Evolutionary conservation across 2,888 invertebrate species (phyloP), one percentile per base, ranked within the genome.

Genomic region (Kuschelorhynchus macadamiae): DNA sequence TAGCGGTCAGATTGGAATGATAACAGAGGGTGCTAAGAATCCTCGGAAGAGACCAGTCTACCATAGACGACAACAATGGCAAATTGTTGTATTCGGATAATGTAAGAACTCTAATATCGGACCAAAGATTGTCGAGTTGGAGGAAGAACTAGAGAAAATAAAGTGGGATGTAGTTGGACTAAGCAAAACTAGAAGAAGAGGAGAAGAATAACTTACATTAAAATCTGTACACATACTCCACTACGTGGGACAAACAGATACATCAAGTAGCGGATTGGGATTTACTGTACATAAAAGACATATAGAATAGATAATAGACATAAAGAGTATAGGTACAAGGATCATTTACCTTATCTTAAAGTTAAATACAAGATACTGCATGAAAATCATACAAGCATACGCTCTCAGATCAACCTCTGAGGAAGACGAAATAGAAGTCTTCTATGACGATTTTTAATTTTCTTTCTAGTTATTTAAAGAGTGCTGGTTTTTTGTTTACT

Each of bases 11-110:
- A 49, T 16, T 17, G 50, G 50, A 18, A 49, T 49, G 50, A 49
- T 16, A 21, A 25, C 50, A 49, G 30, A 49, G 50, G 50, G 50
- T 49, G 50, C 50, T 49, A 49, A 49, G 50, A 49, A 49, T 30
- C 50, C 8, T 17, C 50, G 21, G 50, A 49, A 4, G 8, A 30
- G 50, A 49, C 5, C 25, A 49, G 21, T 20, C 32, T 21, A 49
- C 30, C 25, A 21, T 4, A 3, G 25, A 21, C 21, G 32, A 49
- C 44, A 14, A 8, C 44, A 12, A 44, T 11, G 5, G 18, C 18
- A 16, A 5, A 44, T 44, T 44, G 44, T 16, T n/a, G n/a, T n/a
- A n/a, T 18, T 44, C 44, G 4, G 44, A 9, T 9, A 44, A 44
- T 44, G 44, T 44, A 18, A 44, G 44, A 18, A 44, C 7, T 2